Evolutionary conservation across 2,888 invertebrate genomes (phyloP), one percentile per base, ranked within the genome.

Genomic region (Athalia rosae): DNA sequence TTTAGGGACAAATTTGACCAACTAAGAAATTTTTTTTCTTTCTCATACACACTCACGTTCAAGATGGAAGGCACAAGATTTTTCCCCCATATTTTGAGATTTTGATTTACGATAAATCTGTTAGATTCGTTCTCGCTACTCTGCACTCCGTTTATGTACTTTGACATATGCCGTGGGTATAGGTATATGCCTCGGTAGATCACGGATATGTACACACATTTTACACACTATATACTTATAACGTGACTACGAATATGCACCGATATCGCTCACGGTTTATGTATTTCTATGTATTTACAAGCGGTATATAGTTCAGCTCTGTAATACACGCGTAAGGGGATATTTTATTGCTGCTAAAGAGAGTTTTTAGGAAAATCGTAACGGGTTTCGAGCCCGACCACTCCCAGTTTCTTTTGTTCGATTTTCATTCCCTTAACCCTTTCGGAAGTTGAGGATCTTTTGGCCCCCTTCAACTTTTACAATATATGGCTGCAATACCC

Each of bases 341-440:
- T 87, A 87, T 84, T 87, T 86, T 84, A 82, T 83, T 71, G 80
- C 79, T 78, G 82, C 81, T 85, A 85, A 87, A 84, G 84, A 84
- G 71, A 82, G 79, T 84, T 83, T 87, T 86, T 86, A 85, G 84
- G 84, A 79, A 84, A 85, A 85, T 83, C 82, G 85, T 79, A 77
- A 82, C 82, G 82, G 84, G 79, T 81, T 79, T 80, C 82, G 83
- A 82, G 85, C 84, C 86, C 86, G 87, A 88, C 88, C 88, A 76
- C 71, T 77, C 74, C 76, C 56, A 47, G 83, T 82, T 81, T 82
- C 82, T 83, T 74, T 80, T 74, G 59, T 74, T 74, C 74, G 28
- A 61, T 61, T 48, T 48, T 62, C 61, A 47, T 50, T 74, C 61
- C 74, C 62, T 48, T 62, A 61, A 74, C 61, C 74, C 74, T 48